Evolutionary conservation across 1,140 invertebrate species (phyloP).

Genomic region (Drosophila kepulauana): DNA sequence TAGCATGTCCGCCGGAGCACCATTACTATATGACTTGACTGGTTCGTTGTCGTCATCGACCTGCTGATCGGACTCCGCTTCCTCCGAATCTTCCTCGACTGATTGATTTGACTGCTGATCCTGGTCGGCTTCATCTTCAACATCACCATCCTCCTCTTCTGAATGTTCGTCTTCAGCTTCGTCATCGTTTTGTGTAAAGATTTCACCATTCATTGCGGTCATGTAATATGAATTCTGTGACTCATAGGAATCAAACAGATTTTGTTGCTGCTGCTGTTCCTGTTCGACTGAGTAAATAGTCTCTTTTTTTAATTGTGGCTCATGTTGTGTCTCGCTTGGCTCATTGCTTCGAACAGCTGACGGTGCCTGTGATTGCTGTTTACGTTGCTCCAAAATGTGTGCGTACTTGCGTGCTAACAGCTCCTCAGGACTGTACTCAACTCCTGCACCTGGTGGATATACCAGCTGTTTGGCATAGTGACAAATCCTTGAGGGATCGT

Average conservation of each 20-base stretch:
- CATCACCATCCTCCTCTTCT: constrained; percentile 33
- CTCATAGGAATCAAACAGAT: constrained; percentile 55
- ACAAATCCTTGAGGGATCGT: constrained; percentile 76
- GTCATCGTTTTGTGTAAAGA: constrained; percentile 54
- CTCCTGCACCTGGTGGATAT: constrained; percentile 65
- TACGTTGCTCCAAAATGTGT: constrained; percentile 41
- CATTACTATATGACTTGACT: constrained; percentile 47
- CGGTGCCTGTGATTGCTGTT: constrained; percentile 19
- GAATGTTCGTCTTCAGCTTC: constrained; percentile 25
- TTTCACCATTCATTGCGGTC: constrained; percentile 59
- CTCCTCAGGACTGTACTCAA: constrained; percentile 84
- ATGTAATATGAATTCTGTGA: constrained; percentile 65
- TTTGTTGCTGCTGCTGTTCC: constrained; percentile 12
- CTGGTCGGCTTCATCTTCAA: constrained; percentile 41
- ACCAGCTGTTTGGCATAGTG: constrained; percentile 79
- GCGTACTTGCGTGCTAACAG: constrained; percentile 67
- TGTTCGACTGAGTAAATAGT: constrained; percentile 9
- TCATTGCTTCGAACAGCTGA: not conserved
- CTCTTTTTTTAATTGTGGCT: constrained; percentile 20
- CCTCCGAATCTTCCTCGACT: constrained; percentile 52
- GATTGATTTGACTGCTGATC: constrained; percentile 33
- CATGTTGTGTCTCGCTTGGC: not conserved
- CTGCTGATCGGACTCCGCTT: constrained; percentile 38
- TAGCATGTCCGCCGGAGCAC: constrained; percentile 38
- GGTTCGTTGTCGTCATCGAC: constrained; percentile 35